A percentile compares a stretch with the other conserved stretches of the same genome.
phyloP scores from a whole-genome alignment of 2,797 vertebrate species.

The Anguilla obscura region DNA sequence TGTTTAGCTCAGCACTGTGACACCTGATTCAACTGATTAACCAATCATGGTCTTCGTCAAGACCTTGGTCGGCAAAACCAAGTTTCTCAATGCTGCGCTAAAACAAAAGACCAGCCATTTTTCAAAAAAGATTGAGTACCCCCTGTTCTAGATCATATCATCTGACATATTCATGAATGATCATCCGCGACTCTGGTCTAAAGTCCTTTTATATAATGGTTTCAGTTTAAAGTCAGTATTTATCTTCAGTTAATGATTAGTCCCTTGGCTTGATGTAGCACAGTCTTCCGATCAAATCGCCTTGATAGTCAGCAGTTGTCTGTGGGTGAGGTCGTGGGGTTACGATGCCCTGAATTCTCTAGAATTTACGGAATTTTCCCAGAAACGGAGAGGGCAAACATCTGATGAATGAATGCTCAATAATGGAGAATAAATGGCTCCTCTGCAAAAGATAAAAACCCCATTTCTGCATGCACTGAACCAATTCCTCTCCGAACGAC shows the following conservation, averaged over 20 bases:
- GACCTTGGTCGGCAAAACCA: not conserved
- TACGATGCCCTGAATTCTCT: not conserved
- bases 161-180: not conserved
- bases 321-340: not conserved
- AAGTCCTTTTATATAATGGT: not conserved
- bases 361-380: not conserved
- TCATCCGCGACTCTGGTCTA: not conserved
- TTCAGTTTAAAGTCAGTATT: not conserved
- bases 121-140: not conserved
- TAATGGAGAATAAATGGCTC: not conserved
- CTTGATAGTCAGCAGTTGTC: not conserved
- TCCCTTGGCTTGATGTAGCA: not conserved
- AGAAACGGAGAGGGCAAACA: not conserved
- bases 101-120: not conserved
- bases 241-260: constrained; percentile 12
- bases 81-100: not conserved
- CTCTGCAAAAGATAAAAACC: not conserved
- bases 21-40: too few relatives aligned
- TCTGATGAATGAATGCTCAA: not conserved
- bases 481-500: not conserved
- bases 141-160: not conserved
- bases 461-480: not conserved
- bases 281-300: not conserved
- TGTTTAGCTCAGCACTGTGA: too few relatives aligned
- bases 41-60: not conserved